Base-by-base conservation (phyloP, 2,797 vertebrate species). In the Psittacula derbiana region DNA sequence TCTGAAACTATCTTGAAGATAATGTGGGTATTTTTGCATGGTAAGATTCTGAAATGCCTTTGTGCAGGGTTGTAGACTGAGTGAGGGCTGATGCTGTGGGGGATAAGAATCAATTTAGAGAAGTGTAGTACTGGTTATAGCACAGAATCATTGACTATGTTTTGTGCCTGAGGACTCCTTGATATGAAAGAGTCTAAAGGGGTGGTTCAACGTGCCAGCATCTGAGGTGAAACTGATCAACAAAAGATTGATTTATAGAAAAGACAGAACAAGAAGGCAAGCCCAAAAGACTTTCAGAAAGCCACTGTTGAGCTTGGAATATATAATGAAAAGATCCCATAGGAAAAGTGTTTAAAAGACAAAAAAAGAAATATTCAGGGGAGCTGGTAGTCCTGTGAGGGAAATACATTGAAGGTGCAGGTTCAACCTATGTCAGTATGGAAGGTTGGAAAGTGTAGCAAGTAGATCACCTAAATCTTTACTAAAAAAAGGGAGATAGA, bases 81-180 rank as follows among this genome's bases (percentile, higher is more conserved):
- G 24, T 28, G 43, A 12, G 13, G 2, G 17, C 12, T 80, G 20
- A 40, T 0, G 1, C 15, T 40, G 21, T 3, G 14, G 40, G 12
- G 30, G 21, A n/a, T 57, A 50, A 55, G 27, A 85, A 74, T 3
- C 5, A 40, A 12, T 24, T 55, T 43, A 58, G 17, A 8, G 46
- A 86, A 58, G 11, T 30, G 2, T 6, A 7, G 8, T 85, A 60
- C 16, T 57, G 4, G 1, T 64, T 61, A 36, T 33, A 64, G 9
- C 24, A 19, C 24, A 64, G 15, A 21, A 16, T 53, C 20, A 12
- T 62, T 57, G 71, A 33, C 14, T 64, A 4, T 23, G 31, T 44
- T 49, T 57, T 58, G 2, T 53, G 27, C 49, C 27, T 65, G 21
- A 61, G 44, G 25, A 52, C 16, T 82, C 6, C 15, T 25, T 82